A percentile compares a stretch with the other conserved stretches of the same genome.
Conservation (phyloP, 2,888 invertebrate genomes). For the Synanthedon tipuliformis region DNA sequence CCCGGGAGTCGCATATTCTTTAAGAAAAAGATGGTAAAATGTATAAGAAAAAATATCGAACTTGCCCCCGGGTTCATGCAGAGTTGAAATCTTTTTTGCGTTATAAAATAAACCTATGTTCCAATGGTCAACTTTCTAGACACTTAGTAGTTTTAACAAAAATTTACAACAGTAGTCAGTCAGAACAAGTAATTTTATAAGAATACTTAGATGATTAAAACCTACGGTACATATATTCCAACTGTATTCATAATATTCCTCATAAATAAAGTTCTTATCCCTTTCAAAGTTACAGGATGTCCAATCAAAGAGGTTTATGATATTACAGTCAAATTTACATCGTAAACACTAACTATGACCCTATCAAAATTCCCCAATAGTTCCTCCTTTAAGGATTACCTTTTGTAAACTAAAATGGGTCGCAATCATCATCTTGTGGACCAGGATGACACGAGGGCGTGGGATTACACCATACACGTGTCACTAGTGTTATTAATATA, state of each 20-base stretch:
- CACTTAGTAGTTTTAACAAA: no score
- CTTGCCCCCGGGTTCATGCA: no score
- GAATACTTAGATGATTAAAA: no score
- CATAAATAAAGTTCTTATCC: slow-evolving; percentile 25
- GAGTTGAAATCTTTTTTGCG: no score
- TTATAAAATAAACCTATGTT: no score
- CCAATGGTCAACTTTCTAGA: no score
- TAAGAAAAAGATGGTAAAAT: no score
- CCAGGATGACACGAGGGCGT: slow-evolving; percentile 55
- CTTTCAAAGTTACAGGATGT: slow-evolving; percentile 41
- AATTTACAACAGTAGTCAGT: no score
- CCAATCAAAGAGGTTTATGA: slow-evolving; percentile 67
- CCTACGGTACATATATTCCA: not conserved
- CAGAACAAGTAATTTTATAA: no score
- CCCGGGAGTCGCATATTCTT: no score
- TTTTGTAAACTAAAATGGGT: slow-evolving; percentile 68
- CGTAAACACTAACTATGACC: slow-evolving; percentile 55
- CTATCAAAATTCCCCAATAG: slow-evolving; percentile 57
- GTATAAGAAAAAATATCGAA: no score
- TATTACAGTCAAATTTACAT: slow-evolving; percentile 66
- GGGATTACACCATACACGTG: slow-evolving; percentile 29
- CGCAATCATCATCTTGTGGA: slow-evolving; percentile 65
- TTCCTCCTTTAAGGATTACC: slow-evolving; percentile 63
- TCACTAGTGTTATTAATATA: not conserved
- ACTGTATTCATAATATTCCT: not conserved